phyloP scores from a whole-genome alignment of 2,113 vertebrate species.

The Phalacrocorax aristotelis region DNA sequence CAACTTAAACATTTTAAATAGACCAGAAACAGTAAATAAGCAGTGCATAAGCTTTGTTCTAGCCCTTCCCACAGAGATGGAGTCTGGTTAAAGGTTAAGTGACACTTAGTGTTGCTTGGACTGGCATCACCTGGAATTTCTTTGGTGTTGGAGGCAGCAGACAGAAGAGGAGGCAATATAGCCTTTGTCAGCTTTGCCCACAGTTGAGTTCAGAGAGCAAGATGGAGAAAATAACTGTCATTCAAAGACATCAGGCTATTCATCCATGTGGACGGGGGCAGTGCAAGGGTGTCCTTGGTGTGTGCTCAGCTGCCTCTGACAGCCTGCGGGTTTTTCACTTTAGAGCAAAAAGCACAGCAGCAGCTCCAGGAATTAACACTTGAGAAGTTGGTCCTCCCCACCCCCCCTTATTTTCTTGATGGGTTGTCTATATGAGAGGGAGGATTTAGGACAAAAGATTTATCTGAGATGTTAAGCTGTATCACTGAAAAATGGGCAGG shows the following conservation, averaged over 20 bases:
- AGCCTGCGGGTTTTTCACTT: background rate
- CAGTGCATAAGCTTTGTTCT: background rate
- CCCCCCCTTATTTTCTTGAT: background rate
- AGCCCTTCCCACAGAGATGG: background rate
- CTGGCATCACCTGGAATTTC: background rate
- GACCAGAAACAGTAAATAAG: background rate
- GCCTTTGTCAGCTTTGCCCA: background rate
- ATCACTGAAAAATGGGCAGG: constrained; percentile 20
- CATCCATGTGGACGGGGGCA: background rate
- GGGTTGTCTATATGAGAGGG: background rate
- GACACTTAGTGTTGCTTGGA: background rate
- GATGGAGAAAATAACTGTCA: background rate
- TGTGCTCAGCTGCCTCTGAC: background rate
- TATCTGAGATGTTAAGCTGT: background rate
- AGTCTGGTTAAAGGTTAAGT: background rate
- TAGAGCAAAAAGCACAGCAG: background rate
- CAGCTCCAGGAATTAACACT: constrained; percentile 1
- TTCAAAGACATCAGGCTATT: background rate
- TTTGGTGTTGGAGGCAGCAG: background rate
- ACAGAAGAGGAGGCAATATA: background rate
- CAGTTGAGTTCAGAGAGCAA: background rate
- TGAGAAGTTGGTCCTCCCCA: background rate
- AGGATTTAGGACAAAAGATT: constrained; percentile 37
- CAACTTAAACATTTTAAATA: background rate
- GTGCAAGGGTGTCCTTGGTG: background rate